phyloP scores from a whole-genome alignment of 2,888 invertebrate genomes.

The Actias luna region DNA sequence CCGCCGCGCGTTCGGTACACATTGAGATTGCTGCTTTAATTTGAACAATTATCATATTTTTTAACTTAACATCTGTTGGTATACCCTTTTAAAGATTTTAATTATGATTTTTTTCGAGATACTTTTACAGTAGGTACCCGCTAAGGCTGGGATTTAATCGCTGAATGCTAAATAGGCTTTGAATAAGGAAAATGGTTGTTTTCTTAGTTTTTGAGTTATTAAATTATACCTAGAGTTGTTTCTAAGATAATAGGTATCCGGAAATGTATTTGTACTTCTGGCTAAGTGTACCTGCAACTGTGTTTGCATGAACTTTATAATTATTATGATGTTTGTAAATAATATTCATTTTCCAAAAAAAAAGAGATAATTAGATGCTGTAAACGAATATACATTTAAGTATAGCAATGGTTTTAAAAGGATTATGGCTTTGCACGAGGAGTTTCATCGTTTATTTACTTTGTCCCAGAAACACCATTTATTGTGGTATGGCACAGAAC shows the following conservation, averaged over 20 bases:
- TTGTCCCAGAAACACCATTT: too few relatives aligned
- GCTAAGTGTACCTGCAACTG: too few relatives aligned
- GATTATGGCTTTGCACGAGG: too few relatives aligned
- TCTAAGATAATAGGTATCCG: neutral
- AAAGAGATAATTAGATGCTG: neutral
- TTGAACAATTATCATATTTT: conserved; percentile 68
- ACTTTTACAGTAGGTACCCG: conserved; percentile 9
- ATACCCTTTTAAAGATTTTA: conserved; percentile 53
- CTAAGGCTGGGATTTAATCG: neutral
- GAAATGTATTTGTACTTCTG: neutral
- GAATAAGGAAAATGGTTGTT: conserved; percentile 5
- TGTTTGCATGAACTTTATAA: too few relatives aligned
- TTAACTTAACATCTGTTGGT: conserved; percentile 57
- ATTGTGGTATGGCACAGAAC: too few relatives aligned
- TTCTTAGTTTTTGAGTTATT: neutral
- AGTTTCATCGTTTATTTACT: too few relatives aligned
- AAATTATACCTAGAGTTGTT: neutral
- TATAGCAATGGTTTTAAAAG: too few relatives aligned
- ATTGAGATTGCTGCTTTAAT: conserved; percentile 67
- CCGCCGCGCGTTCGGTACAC: conserved; percentile 57
- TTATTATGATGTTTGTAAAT: too few relatives aligned
- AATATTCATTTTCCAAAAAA: too few relatives aligned
- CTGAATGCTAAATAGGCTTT: conserved; percentile 11
- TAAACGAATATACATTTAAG: too few relatives aligned
- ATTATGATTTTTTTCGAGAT: conserved; percentile 41